These are phyloP conservation scores for Cylloceria caligata DNA, from an alignment of 2,888 invertebrate genomes.

Conservation along the genomic window DNA sequence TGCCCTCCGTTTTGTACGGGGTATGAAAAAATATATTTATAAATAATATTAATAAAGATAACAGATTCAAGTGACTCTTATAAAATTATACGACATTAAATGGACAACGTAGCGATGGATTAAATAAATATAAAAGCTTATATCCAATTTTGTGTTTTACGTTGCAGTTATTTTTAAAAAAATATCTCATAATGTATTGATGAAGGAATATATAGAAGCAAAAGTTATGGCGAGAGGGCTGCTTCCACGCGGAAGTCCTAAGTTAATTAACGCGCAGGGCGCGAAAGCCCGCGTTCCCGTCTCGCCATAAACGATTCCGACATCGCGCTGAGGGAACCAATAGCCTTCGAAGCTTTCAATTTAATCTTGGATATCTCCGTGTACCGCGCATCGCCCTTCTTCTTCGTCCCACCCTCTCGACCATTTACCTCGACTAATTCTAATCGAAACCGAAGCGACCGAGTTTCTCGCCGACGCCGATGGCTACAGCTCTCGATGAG, in stretches of 20 bases:
- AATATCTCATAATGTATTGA: conserved; percentile 16
- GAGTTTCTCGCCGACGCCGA: conserved; percentile 45
- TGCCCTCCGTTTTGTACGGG: no score
- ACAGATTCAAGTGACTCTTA: no score
- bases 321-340: conserved; percentile 57
- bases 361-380: conserved; percentile 53
- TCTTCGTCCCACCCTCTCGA: conserved; percentile 36
- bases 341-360: conserved; percentile 66
- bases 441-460: conserved; percentile 61
- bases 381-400: conserved; percentile 28
- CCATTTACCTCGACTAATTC: conserved; percentile 62
- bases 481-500: conserved; percentile 37
- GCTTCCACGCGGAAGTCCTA: conserved; percentile 44
- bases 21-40: no score
- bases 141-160: no score
- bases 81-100: no score
- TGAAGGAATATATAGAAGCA: conserved; percentile 14
- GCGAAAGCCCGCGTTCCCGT: conserved; percentile 14
- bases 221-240: conserved; percentile 30
- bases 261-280: conserved; percentile 60
- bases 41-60: no score
- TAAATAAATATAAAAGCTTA: no score
- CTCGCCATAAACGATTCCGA: conserved; percentile 58
- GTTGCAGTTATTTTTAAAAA: not conserved
- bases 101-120: no score